Evolutionary conservation across 2,888 invertebrate genomes (phyloP), one percentile per base, ranked within the genome.

Genomic region (Eupithecia subumbrata): DNA sequence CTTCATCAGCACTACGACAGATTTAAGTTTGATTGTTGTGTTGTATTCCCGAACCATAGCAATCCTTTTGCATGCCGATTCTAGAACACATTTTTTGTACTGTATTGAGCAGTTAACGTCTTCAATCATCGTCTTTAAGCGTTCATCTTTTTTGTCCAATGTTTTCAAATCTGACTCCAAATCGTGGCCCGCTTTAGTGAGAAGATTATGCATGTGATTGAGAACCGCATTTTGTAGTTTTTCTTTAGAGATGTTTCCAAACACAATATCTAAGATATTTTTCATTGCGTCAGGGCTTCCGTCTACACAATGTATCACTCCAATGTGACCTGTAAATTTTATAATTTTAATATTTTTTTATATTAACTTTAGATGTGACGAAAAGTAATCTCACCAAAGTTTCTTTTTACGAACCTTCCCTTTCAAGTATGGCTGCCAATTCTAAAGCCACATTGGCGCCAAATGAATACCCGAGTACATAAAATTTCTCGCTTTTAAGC

Each of bases 361-460:
- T 18, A 11, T 5, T 18, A 40, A 5, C n/a, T n/a, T 9, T 4
- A 34, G 11, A 9, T n/a, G n/a, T n/a, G 11, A 37, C 1, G 22
- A 40, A 40, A 37, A n/a, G 18, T 37, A 12, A 40, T 67, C 8
- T 34, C 18, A 22, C 30, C n/a, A 40, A 37, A 45, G 7, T 72
- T 40, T 5, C 25, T 34, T 34, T 25, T 48, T 72, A 68, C 48
- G 92, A 89, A 90, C 90, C 91, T 87, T 91, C 88, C 80, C 83
- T 84, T 76, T 91, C 90, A 76, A 91, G 82, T 52, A 90, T 72
- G 0, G 85, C 83, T 18, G 91, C 90, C 63, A 91, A 71, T 74
- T 91, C 90, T 64, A 91, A 81, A n/a, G 90, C 90, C 25, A 91
- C 80, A 66, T 89, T 90, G 1, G 87, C 88, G 48, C 89, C 89